phyloP scores from a whole-genome alignment of 1,140 invertebrate genomes.

The Bombyx mori region ASM3026992v2 NC_085131.1:6831501-6832000 shows the following conservation, averaged over 20 bases:
- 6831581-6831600: conserved; percentile 66
- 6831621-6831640: conserved; percentile 61
- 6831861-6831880: no score
- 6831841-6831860: neutral
- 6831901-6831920: conserved; percentile 76
- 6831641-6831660: conserved; percentile 77
- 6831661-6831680: neutral
- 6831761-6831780: no score
- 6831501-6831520: conserved; percentile 86
- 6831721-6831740: neutral
- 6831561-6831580: conserved; percentile 83
- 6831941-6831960: conserved; percentile 82
- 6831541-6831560: conserved; percentile 82
- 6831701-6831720: neutral
- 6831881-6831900: no score
- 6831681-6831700: neutral
- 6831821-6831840: neutral
- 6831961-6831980: conserved; percentile 85
- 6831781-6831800: no score
- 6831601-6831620: conserved; percentile 54
- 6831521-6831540: conserved; percentile 80
- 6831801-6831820: no score
- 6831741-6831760: no score
- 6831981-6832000: conserved; percentile 84
- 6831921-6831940: conserved; percentile 86